Evolutionary conservation across 1,140 invertebrate genomes (phyloP).

Genomic region (Hyposmocoma kahamanoa): DNA sequence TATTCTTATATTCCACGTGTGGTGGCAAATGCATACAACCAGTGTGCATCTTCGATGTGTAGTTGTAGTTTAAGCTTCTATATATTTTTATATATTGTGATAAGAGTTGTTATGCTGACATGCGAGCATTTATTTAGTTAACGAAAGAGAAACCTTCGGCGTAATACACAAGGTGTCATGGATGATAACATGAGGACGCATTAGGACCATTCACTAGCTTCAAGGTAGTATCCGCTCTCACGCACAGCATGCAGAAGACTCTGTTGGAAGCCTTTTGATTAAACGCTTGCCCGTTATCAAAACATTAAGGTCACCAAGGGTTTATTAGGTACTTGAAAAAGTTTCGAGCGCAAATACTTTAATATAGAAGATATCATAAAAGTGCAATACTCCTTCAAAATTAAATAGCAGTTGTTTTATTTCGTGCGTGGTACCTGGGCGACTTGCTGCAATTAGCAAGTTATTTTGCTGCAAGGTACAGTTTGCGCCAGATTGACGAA

Average conservation of each 20-base stretch:
- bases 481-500: slow-evolving; percentile 38
- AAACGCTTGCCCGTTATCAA: no score
- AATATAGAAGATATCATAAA: background rate
- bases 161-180: slow-evolving; percentile 33
- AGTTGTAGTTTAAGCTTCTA: slow-evolving; percentile 70
- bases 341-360: no score
- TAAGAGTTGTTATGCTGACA: slow-evolving; percentile 68
- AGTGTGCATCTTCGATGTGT: slow-evolving; percentile 66
- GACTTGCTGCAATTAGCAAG: slow-evolving; percentile 68
- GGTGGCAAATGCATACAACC: slow-evolving; percentile 67
- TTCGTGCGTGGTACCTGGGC: slow-evolving; percentile 53
- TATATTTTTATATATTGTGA: slow-evolving; percentile 74
- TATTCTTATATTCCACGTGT: slow-evolving; percentile 50
- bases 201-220: no score
- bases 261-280: no score
- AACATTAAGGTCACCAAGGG: no score
- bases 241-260: no score
- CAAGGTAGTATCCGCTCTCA: no score
- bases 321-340: no score
- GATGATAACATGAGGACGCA: slow-evolving; percentile 40
- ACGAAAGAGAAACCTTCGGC: slow-evolving; percentile 39
- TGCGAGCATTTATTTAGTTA: slow-evolving; percentile 68
- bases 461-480: slow-evolving; percentile 57
- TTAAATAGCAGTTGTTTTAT: slow-evolving; percentile 12
- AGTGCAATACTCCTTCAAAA: background rate